Evolutionary conservation across 2,888 invertebrate genomes (phyloP), one percentile per base, ranked within the genome.

Genomic region (Pinctada fucata): DNA sequence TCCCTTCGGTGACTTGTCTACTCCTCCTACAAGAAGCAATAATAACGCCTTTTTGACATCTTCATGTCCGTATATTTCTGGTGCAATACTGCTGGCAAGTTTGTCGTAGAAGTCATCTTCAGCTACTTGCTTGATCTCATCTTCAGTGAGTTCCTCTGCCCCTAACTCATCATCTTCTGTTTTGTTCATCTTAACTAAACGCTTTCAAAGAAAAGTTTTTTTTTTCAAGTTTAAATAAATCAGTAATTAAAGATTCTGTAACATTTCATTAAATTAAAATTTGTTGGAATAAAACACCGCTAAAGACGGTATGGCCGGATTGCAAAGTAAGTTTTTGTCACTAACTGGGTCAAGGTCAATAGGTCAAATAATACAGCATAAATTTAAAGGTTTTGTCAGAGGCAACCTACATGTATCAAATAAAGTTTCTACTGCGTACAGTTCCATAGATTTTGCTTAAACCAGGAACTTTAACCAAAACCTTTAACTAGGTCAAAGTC

Each of bases 1-100:
- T 81, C 99, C 99, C 85, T 97, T 96, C 0, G 97, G 97, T 71
- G 95, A 90, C 94, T 93, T 95, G 95, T 92, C 97, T 2, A 94
- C 94, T 50, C 94, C 94, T 10, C 94, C 94, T 31, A 99, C 99
- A 0, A 99, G 94, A 73, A 99, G 94, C 83, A 99, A 93, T 65
- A 99, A 93, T 72, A 99, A 93, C 0, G 99, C 99, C 92, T 99
- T 99, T 93, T 99, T 99, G 0, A 99, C 96, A 93, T 99, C 99
- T 88, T 97, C 95, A 90, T 99, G 97, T 0, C 99, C 99, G 91
- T 97, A 99, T 90, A 99, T 99, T 94, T 99, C 99, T 0, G 99
- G 99, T 2, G 99, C 99, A 85, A 99, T 95, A 81, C 97, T 98
- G 79, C 94, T 94, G 0, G 99, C 98, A 91, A 99, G 94, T 88